Evolutionary conservation across 2,888 invertebrate genomes (phyloP).

Genomic region (Sarcophaga carnaria): DNA sequence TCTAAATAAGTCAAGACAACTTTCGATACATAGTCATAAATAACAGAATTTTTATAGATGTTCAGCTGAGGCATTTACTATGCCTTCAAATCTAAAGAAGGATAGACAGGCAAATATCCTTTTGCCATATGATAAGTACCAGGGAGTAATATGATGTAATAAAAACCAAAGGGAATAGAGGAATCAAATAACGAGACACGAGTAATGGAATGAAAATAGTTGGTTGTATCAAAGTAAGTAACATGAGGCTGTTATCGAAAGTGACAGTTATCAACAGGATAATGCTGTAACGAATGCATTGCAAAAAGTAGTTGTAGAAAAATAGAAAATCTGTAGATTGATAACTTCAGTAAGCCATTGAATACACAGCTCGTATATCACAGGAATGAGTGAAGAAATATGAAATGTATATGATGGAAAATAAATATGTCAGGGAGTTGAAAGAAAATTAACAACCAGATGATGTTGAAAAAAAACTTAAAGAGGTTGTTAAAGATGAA

Average conservation of each 20-base stretch:
- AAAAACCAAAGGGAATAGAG: conserved; percentile 1
- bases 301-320: not conserved
- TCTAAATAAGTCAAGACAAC: conserved; percentile 53
- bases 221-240: not conserved
- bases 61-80: conserved; percentile 49
- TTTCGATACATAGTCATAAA: conserved; percentile 49
- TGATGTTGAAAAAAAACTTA: too few species aligned
- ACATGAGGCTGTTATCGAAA: conserved; percentile 35
- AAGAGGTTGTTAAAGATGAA: too few species aligned
- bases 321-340: conserved; percentile 22
- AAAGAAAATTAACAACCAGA: too few species aligned
- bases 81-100: conserved; percentile 3
- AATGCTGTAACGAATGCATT: conserved; percentile 25
- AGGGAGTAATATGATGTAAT: conserved; percentile 20
- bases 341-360: conserved; percentile 27
- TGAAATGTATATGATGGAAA: not conserved
- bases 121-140: not conserved
- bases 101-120: not conserved
- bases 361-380: conserved; percentile 8
- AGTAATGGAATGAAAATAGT: not conserved
- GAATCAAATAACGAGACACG: not conserved
- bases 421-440: not conserved
- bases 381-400: not conserved
- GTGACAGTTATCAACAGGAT: conserved; percentile 55
- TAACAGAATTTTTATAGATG: conserved; percentile 47